phyloP scores from a whole-genome alignment of 2,113 vertebrate genomes.

The Myiagra hebetior region DNA sequence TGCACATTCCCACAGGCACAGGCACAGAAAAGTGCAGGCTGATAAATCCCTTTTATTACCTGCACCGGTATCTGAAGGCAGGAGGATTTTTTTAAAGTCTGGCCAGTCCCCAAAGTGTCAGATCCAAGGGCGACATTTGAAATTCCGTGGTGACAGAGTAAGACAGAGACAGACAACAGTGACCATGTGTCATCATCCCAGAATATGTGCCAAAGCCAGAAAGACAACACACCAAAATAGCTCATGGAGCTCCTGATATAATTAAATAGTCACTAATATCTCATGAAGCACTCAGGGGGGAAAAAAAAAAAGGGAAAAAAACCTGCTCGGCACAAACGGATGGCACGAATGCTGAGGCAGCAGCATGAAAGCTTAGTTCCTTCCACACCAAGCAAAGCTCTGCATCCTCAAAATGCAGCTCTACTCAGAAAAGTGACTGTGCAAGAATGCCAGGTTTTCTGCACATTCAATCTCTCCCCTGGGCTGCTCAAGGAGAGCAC shows the following conservation, averaged over 20 bases:
- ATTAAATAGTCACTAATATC: conserved; percentile 42
- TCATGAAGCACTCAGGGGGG: background rate
- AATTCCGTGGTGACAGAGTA: conserved; percentile 46
- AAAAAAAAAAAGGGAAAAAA: background rate
- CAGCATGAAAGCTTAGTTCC: conserved; percentile 34
- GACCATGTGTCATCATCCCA: conserved; percentile 45
- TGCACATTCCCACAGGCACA: conserved; percentile 6
- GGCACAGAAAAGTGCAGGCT: conserved; percentile 16
- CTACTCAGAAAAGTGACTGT: background rate
- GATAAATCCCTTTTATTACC: conserved; percentile 63
- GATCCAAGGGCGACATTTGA: conserved; percentile 51
- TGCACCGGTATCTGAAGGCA: background rate
- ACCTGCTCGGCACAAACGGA: background rate
- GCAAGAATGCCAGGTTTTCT: background rate
- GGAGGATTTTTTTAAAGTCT: conserved; percentile 48
- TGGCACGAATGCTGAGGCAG: conserved; percentile 25
- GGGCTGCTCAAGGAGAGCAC: background rate
- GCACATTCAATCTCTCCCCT: background rate
- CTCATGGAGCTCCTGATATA: background rate
- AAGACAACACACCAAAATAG: conserved; percentile 40
- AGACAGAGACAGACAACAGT: conserved; percentile 44
- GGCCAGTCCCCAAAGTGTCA: conserved; percentile 43
- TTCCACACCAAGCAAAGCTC: background rate
- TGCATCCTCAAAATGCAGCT: conserved; percentile 5
- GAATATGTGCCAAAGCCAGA: conserved; percentile 7